Evolutionary conservation across 2,888 invertebrate genomes (phyloP).

Genomic region (Leptogaster cylindrica): DNA sequence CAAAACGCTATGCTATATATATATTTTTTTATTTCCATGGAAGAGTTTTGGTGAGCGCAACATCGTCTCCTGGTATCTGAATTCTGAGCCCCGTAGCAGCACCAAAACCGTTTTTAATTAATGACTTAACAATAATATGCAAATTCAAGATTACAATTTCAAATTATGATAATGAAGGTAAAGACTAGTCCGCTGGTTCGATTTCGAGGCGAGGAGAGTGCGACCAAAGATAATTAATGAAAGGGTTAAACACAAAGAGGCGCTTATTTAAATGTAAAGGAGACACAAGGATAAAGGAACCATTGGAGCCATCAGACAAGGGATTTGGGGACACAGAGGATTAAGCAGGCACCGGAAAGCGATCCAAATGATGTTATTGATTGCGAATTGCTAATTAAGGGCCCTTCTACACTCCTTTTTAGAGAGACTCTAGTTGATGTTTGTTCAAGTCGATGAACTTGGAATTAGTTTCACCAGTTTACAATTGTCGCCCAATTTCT

Average conservation of each 20-base stretch:
- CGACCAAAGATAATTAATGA: slow-evolving; percentile 43
- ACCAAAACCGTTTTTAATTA: slow-evolving; percentile 43
- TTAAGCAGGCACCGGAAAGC: slow-evolving; percentile 44
- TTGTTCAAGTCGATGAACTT: slow-evolving; percentile 47
- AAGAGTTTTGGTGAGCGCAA: slow-evolving; percentile 17
- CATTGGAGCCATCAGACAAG: slow-evolving; percentile 35
- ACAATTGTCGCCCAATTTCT: slow-evolving; percentile 42
- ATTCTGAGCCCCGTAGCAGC: slow-evolving; percentile 33
- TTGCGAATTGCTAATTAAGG: slow-evolving; percentile 48
- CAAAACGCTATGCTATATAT: slow-evolving; percentile 19
- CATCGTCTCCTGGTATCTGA: slow-evolving; percentile 39
- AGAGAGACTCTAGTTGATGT: slow-evolving; percentile 34
- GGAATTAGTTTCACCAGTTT: slow-evolving; percentile 46
- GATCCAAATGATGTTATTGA: slow-evolving; percentile 48
- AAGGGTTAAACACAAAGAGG: slow-evolving; percentile 43
- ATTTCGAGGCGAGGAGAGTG: slow-evolving; percentile 34
- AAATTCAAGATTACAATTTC: slow-evolving; percentile 46
- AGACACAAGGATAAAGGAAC: slow-evolving; percentile 40
- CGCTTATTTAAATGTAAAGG: slow-evolving; percentile 42
- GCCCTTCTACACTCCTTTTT: slow-evolving; percentile 41
- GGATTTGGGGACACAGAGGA: slow-evolving; percentile 37
- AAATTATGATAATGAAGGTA: slow-evolving; percentile 45
- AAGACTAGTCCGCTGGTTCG: slow-evolving; percentile 39
- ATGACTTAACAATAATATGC: slow-evolving; percentile 45
- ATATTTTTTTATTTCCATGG: slow-evolving; percentile 26